Evolutionary conservation across 2,113 vertebrate species (phyloP).

Genomic region (Archilochus colubris): DNA sequence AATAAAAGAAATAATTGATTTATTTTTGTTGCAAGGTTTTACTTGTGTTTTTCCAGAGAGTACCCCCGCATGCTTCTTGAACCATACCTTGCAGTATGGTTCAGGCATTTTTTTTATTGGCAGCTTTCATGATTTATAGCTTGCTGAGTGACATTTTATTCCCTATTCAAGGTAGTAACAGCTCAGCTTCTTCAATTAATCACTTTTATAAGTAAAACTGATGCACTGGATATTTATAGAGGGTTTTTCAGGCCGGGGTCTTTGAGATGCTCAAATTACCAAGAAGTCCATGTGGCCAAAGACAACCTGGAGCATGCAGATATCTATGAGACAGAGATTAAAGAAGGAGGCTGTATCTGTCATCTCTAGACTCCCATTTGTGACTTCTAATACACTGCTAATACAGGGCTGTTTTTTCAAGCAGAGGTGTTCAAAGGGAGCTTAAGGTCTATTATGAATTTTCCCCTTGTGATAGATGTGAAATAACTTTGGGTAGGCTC

Average conservation of each 20-base stretch:
- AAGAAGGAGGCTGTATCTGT: background rate
- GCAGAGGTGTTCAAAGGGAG: conserved; percentile 16
- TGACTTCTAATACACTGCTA: conserved; percentile 1
- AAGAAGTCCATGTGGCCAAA: background rate
- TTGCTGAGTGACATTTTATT: conserved; percentile 38
- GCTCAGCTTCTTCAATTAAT: conserved; percentile 38
- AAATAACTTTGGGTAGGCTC: conserved; percentile 17
- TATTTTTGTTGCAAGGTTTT: background rate
- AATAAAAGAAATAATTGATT: background rate
- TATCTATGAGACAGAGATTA: background rate
- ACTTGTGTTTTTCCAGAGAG: background rate
- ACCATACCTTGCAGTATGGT: background rate
- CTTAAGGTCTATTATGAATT: conserved; percentile 36
- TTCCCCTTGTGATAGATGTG: background rate
- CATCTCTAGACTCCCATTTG: conserved; percentile 37
- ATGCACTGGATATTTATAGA: background rate
- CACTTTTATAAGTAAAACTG: conserved; percentile 15
- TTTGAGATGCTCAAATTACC: background rate
- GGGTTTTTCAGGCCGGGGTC: background rate
- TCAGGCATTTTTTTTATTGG: background rate
- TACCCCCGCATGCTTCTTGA: background rate
- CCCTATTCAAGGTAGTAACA: conserved; percentile 22
- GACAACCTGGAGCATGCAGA: background rate
- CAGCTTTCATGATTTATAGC: background rate
- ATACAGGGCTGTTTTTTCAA: background rate